Evolutionary conservation across 1,140 invertebrate species (phyloP), one percentile per base, ranked within the genome.

Genomic region (Caerostris extrusa): DNA sequence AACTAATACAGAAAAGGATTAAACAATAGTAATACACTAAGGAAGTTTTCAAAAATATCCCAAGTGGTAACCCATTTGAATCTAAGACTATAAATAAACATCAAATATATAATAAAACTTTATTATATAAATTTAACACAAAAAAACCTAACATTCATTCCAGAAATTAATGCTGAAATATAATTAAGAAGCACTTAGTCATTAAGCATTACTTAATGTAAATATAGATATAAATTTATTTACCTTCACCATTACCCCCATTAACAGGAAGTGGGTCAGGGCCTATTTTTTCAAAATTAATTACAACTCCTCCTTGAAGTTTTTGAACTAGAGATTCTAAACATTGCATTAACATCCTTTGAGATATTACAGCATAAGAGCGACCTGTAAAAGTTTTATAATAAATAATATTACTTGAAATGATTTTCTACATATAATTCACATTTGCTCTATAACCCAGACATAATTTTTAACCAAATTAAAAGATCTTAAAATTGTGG

Each of bases 301-400:
- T 98, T 3, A 99, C 98, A 53, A 99, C 99, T 0, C 99, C 99
- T 95, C 98, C 98, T 96, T 99, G 99, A 12, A 99, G 98, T 96
- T 99, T 99, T 95, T 99, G 98, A 8, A 99, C 98, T 60, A 99
- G 96, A 95, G 98, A 99, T 96, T 99, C 99, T 92, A 99, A 98
- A 95, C 98, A 99, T 95, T 99, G 98, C 97, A 98, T 98, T 95
- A 99, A 96, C 97, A 99, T 98, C 93, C 98, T 97, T 95, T 99
- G 99, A 0, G 98, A 99, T 34, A 98, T 98, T 92, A 99, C 98
- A 94, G 98, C 98, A 96, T 99, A 99, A 0, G 99, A 99, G 57
- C 99, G 97, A 93, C 99, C 98, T 98, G 95, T 3, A 97, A 97
- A 94, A 95, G 93, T 90, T 94, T 93, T 93, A 94, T 6, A 91